Evolutionary conservation across 2,888 invertebrate species (phyloP).

Genomic region (Andrena hattorfiana): DNA sequence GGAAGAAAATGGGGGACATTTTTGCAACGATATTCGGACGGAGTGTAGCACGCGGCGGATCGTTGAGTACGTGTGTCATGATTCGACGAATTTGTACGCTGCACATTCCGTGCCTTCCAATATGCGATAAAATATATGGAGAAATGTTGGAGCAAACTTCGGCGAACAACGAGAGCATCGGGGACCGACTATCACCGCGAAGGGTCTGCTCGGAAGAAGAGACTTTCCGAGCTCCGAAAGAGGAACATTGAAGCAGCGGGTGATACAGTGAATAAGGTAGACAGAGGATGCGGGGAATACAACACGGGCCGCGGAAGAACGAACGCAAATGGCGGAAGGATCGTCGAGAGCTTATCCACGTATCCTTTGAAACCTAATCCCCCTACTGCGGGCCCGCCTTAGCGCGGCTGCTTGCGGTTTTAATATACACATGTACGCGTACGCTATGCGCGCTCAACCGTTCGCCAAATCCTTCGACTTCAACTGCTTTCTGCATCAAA

Average conservation of each 20-base stretch:
- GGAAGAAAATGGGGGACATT: slow-evolving; percentile 21
- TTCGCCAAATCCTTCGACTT: slow-evolving; percentile 29
- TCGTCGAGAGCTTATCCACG: slow-evolving; percentile 21
- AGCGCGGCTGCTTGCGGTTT: slow-evolving; percentile 10
- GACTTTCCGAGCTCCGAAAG: neutral
- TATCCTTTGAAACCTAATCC: slow-evolving; percentile 19
- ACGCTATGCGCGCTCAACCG: neutral
- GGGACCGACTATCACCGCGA: neutral
- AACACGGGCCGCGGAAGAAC: neutral
- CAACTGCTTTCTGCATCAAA: neutral
- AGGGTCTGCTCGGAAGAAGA: neutral
- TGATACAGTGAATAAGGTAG: neutral
- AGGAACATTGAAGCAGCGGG: neutral
- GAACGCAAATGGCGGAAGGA: slow-evolving; percentile 21
- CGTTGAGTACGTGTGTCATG: neutral
- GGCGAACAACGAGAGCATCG: neutral
- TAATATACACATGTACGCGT: slow-evolving; percentile 21
- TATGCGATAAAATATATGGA: neutral
- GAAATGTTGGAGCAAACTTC: neutral
- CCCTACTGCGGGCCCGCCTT: neutral
- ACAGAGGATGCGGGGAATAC: neutral
- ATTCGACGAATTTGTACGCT: neutral
- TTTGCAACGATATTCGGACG: neutral
- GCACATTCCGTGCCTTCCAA: neutral
- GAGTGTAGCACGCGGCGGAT: neutral